phyloP scores from a whole-genome alignment of 2,797 vertebrate genomes.

The Graptemys geographica region DNA sequence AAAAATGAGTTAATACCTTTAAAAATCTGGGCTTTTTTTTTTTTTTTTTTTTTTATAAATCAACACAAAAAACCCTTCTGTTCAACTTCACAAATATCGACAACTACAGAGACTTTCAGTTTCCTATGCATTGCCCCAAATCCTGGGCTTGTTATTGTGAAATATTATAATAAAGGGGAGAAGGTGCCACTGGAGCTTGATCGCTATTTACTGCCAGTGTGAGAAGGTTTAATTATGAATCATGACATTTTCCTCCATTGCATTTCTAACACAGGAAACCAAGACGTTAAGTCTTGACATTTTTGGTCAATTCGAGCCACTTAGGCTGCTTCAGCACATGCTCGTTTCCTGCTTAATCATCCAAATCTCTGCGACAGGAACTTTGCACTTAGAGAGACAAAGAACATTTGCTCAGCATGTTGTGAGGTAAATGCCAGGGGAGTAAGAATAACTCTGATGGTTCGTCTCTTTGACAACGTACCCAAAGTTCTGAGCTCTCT shows the following conservation, averaged over 20 bases:
- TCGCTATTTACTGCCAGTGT: neutral
- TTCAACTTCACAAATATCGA: neutral
- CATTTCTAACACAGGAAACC: neutral
- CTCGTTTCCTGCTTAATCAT: slow-evolving; percentile 62
- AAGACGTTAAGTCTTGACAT: neutral
- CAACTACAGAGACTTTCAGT: neutral
- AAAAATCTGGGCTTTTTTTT: neutral
- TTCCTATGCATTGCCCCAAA: neutral
- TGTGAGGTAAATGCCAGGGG: neutral
- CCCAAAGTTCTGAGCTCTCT: neutral
- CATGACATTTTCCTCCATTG: neutral
- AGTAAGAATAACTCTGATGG: neutral
- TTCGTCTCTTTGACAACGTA: neutral
- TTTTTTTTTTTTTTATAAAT: neutral
- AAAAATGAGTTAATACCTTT: neutral
- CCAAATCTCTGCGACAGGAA: slow-evolving; percentile 3
- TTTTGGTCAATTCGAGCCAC: slow-evolving; percentile 22
- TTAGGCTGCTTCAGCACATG: slow-evolving; percentile 21
- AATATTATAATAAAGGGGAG: neutral
- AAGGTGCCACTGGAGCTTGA: neutral
- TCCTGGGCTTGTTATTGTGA: neutral
- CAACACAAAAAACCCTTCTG: neutral
- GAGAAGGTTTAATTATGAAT: neutral
- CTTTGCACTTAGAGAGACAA: neutral
- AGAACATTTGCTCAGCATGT: slow-evolving; percentile 32